These are phyloP conservation scores for Drosophila suzukii DNA, from an alignment of 1,140 invertebrate genomes.

Conservation along the genomic window DNA sequence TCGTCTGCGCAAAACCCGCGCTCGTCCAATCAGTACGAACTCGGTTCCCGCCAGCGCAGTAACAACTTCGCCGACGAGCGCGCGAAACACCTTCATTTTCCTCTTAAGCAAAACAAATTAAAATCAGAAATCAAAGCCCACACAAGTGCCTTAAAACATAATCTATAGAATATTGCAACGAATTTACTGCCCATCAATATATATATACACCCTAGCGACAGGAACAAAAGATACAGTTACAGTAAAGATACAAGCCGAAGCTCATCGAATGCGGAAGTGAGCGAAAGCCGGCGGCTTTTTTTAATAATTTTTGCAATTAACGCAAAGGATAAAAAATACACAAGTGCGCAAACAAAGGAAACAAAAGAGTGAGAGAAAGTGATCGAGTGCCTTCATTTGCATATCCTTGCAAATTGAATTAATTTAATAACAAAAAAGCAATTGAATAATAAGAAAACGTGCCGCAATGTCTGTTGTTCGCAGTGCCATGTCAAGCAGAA, in stretches of 20 bases:
- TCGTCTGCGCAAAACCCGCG: slow-evolving; percentile 80
- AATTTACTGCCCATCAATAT: slow-evolving; percentile 22
- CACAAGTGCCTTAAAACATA: slow-evolving; percentile 30
- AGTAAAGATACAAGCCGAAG: slow-evolving; percentile 19
- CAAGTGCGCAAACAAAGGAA: slow-evolving; percentile 40
- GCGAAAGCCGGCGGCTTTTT: slow-evolving; percentile 72
- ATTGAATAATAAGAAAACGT: slow-evolving; percentile 45
- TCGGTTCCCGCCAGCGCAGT: slow-evolving; percentile 82
- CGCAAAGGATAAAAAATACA: slow-evolving; percentile 52
- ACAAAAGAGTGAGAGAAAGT: slow-evolving; percentile 42
- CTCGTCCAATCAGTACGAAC: slow-evolving; percentile 84
- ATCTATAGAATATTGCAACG: slow-evolving; percentile 18
- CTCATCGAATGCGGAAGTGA: slow-evolving; percentile 65
- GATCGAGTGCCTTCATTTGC: slow-evolving; percentile 62
- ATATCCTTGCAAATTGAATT: slow-evolving; percentile 70
- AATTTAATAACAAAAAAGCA: slow-evolving; percentile 40
- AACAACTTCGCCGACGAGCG: slow-evolving; percentile 72
- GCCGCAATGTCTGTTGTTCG: slow-evolving; percentile 38
- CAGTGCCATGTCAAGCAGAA: slow-evolving; percentile 49
- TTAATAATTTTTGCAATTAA: slow-evolving; percentile 34
- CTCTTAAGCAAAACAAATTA: not conserved
- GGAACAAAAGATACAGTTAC: slow-evolving; percentile 19
- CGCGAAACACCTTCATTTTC: slow-evolving; percentile 8
- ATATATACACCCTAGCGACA: not conserved
- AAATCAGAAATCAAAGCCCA: not conserved